Conservation (phyloP, 2,113 vertebrate genomes). For the Halichoerus grypus region DNA sequence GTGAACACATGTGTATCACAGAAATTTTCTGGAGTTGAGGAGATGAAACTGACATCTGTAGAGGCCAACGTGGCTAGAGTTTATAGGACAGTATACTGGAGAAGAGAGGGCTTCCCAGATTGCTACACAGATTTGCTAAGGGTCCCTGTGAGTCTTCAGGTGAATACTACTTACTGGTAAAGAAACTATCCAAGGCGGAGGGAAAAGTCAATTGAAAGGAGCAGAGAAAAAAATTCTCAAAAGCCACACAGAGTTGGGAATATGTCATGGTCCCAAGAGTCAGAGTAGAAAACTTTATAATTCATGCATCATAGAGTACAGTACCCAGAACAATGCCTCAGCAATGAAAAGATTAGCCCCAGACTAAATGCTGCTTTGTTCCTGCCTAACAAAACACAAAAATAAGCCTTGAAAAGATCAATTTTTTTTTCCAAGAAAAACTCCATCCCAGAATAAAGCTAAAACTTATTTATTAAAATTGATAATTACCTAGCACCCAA, state of each 20-base stretch:
- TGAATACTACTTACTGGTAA: background rate
- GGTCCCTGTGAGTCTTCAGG: background rate
- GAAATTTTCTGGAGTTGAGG: background rate
- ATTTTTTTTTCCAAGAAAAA: background rate
- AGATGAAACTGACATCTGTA: background rate
- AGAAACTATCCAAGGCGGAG: background rate
- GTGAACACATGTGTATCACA: background rate
- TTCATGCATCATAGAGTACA: background rate
- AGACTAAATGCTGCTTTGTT: background rate
- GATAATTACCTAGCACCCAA: background rate
- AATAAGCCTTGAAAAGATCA: background rate
- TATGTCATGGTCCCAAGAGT: background rate
- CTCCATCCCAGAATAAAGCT: background rate
- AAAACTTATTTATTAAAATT: background rate
- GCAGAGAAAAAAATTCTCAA: background rate
- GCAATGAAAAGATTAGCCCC: background rate
- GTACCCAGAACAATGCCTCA: background rate
- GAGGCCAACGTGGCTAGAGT: background rate
- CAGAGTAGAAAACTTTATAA: background rate
- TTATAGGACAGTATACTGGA: background rate
- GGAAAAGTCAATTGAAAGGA: background rate
- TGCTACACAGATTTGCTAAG: background rate
- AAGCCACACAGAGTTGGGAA: background rate
- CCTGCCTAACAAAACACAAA: background rate
- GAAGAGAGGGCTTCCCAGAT: background rate